Evolutionary conservation across 2,888 invertebrate genomes (phyloP), one percentile per base, ranked within the genome.

Genomic region (Romanomermis culicivorax): DNA sequence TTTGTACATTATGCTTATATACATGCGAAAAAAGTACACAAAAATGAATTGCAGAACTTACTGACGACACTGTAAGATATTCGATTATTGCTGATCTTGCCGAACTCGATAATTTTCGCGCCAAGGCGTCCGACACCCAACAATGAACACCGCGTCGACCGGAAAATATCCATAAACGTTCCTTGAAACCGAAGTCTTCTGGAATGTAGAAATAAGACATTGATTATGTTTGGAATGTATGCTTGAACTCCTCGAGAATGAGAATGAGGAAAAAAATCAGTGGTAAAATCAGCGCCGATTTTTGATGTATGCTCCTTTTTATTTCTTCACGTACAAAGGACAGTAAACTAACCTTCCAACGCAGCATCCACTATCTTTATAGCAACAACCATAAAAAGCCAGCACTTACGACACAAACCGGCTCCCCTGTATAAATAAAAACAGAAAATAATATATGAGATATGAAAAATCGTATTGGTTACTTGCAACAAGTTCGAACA

Each of bases 61-160:
- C 74, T 66, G 70, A 70, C 55, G 75, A 68, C 52, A 75, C 59
- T 71, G 80, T 78, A 42, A 97, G 74, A 70, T 95, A 95, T 67
- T 89, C 89, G 0, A 85, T 88, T 17, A 97, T 75, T 0, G 87
- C 83, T 17, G 79, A 74, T 54, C 97, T 75, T 0, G 79, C 82
- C 3, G 76, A 72, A 59, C 79, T 77, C 57, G 80, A 79, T 52
- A 93, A 73, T 61, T 76, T 78, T 48, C 91, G 76, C 0, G 93
- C 93, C 53, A 74, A 74, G 63, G 80, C 77, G 70, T 99, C 97
- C 64, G 86, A 88, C 4, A 97, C 83, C 97, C 97, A 99, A 67
- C 93, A 91, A 78, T 99, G 97, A 53, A 99, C 80, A 65, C 97
- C 97, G 75, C 97, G 79, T 61, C 97, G 78, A 1, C 97, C 97